Conservation (phyloP, 2,113 vertebrate species). For the Felis catus region F.catus_Fca126_mat1.0 CM031421.1:14660501-14661000, state of each 20-base stretch:
- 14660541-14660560: neutral
- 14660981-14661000: neutral
- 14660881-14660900: neutral
- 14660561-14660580: neutral
- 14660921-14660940: neutral
- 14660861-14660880: neutral
- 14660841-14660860: neutral
- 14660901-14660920: fast-evolving
- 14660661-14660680: neutral
- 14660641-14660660: neutral
- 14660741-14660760: neutral
- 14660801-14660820: neutral
- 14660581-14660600: neutral
- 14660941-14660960: neutral
- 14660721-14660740: neutral
- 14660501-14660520: neutral
- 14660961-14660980: neutral
- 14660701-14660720: neutral
- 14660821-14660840: neutral
- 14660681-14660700: neutral
- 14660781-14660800: neutral
- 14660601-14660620: neutral
- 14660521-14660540: neutral
- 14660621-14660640: neutral
- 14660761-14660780: neutral